Percentiles rank a stretch among this genome's conserved stretches.
phyloP scores from a whole-genome alignment of 2,888 invertebrate species.

The Pediacus dermestoides region DNA sequence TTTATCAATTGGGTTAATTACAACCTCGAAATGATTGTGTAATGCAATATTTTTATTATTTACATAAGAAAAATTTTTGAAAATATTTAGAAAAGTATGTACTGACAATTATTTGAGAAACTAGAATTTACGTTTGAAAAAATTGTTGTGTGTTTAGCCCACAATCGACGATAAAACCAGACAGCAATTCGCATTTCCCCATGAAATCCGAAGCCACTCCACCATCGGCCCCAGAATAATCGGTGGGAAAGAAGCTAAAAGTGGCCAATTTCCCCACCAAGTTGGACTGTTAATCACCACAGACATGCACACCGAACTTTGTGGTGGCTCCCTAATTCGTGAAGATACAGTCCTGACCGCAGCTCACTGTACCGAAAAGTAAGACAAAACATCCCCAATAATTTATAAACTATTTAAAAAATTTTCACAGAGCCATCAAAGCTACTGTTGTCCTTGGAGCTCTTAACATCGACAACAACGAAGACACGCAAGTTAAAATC shows the following conservation, averaged over 20 bases:
- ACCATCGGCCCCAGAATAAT: constrained; percentile 5
- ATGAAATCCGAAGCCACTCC: no score
- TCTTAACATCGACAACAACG: not conserved
- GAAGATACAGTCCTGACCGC: not conserved
- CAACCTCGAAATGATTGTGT: no score
- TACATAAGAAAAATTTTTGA: no score
- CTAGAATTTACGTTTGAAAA: no score
- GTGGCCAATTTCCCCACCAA: constrained; percentile 4
- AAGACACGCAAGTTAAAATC: not conserved
- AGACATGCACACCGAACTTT: not conserved
- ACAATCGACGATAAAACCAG: no score
- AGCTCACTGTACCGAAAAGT: constrained; percentile 3
- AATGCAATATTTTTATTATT: no score
- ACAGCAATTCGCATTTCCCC: not conserved
- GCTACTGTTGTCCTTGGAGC: not conserved
- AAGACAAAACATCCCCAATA: not conserved
- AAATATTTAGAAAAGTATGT: no score
- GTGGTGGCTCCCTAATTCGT: constrained; percentile 1
- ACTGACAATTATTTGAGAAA: no score
- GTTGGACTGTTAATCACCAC: not conserved
- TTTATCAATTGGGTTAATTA: no score
- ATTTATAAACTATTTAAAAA: constrained; percentile 2
- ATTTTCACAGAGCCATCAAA: constrained; percentile 2
- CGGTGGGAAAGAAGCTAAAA: not conserved
- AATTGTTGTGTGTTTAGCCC: no score